Base-by-base conservation (phyloP, 2,113 vertebrate genomes). In the Ochotona princeps region DNA sequence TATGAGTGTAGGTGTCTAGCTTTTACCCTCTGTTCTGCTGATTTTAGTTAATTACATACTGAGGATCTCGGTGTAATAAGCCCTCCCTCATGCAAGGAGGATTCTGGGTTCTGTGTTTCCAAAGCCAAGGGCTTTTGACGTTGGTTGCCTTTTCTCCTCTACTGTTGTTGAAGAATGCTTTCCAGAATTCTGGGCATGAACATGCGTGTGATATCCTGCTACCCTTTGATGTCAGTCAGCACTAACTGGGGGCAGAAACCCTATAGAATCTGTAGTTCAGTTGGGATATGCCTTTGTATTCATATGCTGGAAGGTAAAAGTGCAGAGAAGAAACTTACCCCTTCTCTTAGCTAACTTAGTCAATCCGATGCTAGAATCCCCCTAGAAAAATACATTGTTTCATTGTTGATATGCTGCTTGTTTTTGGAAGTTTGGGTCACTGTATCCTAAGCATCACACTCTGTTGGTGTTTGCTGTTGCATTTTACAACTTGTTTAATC, bases 381-480 rank as follows among this genome's bases (percentile, higher is more conserved):
- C 85, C 57, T 25, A 72, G 47, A 87, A 87, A 74, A 20, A 47
- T 35, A 49, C 47, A 11, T 13, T 73, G 9, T 85, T 28, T 90
- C 32, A 78, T 44, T 90, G 57, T 66, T 80, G 49, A 79, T 65
- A 79, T 18, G 26, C 18, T 79, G 35, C 28, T 89, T 89, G 51
- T 44, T 89, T 83, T 86, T 32, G 38, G 73, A 78, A 78, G 21
- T 44, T 88, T 80, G 12, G 4, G 93, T 87, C 12, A 8, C 81
- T 93, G 94, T 65, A 47, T 44, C 81, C 75, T 79, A 83, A 80
- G n/a, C 38, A 70, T 80, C 20, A 14, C 2, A 84, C 25, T 87
- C 74, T 91, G 61, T 81, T 80, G 30, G 18, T 82, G 70, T n/a
- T 92, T 81, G 28, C 1, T 60, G 14, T 86, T 79, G 65, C 15